Conservation (phyloP, 2,888 invertebrate species). For the Epiblema foenella region DNA sequence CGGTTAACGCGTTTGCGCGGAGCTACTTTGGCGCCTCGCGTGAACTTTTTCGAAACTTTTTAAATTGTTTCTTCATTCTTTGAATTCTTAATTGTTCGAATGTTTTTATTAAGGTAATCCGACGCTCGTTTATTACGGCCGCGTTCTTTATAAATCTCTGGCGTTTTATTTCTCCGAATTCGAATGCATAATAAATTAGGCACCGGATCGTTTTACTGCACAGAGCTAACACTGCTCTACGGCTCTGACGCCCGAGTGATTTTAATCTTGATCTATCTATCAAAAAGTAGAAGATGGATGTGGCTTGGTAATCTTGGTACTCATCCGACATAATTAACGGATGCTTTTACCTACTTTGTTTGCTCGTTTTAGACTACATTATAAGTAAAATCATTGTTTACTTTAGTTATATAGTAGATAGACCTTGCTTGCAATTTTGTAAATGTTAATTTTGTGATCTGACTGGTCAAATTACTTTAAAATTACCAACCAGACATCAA, state of each 20-base stretch:
- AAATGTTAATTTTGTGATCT: too few species aligned
- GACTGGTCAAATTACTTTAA: too few species aligned
- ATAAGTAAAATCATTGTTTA: too few species aligned
- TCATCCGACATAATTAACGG: too few species aligned
- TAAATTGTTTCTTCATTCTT: constrained; percentile 42
- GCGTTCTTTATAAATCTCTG: constrained; percentile 40
- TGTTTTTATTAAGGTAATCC: constrained; percentile 42
- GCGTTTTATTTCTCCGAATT: constrained; percentile 22
- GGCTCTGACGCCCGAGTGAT: constrained; percentile 18
- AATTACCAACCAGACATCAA: too few species aligned
- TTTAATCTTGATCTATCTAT: constrained; percentile 10
- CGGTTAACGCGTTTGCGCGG: constrained; percentile 54
- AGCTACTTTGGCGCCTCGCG: constrained; percentile 49
- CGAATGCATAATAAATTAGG: constrained; percentile 39
- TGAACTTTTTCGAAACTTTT: constrained; percentile 38
- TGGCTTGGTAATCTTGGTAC: too few species aligned
- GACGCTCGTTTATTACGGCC: constrained; percentile 38
- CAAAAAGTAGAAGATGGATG: neutral
- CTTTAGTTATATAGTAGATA: too few species aligned
- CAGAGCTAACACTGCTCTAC: constrained; percentile 13
- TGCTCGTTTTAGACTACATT: too few species aligned
- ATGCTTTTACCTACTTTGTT: too few species aligned
- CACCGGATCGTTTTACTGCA: constrained; percentile 13
- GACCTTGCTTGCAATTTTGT: too few species aligned
- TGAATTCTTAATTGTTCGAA: constrained; percentile 37